A percentile compares a stretch with the other conserved stretches of the same genome.
Conservation (phyloP, 2,888 invertebrate genomes). For the Agelastica alni region DNA sequence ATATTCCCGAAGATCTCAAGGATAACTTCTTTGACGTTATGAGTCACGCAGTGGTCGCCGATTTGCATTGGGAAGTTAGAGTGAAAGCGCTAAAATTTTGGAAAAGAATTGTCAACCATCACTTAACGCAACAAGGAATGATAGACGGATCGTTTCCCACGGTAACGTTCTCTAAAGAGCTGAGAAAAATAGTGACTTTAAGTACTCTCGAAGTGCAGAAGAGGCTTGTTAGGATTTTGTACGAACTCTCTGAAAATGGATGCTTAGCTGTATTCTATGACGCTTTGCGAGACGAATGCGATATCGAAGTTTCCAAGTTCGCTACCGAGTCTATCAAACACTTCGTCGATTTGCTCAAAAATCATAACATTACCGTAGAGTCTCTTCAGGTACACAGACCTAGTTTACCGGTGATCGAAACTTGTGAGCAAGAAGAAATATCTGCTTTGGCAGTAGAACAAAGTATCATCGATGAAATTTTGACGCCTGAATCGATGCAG, state of each 20-base stretch:
- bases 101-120: slow-evolving; percentile 68
- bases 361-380: slow-evolving; percentile 59
- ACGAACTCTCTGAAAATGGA: slow-evolving; percentile 69
- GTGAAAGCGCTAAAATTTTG: slow-evolving; percentile 73
- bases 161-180: slow-evolving; percentile 78
- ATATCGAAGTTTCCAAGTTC: slow-evolving; percentile 70
- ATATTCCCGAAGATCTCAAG: slow-evolving; percentile 59
- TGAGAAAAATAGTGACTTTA: slow-evolving; percentile 75
- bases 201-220: slow-evolving; percentile 69
- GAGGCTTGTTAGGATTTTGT: slow-evolving; percentile 67
- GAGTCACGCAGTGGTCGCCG: slow-evolving; percentile 68
- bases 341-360: slow-evolving; percentile 61
- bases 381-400: slow-evolving; percentile 41
- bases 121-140: slow-evolving; percentile 79
- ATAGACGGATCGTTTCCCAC: slow-evolving; percentile 78
- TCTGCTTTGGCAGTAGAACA: neutral
- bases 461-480: neutral
- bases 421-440: neutral
- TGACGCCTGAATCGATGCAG: neutral
- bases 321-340: slow-evolving; percentile 63
- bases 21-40: slow-evolving; percentile 67
- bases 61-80: slow-evolving; percentile 85
- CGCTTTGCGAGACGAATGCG: slow-evolving; percentile 70
- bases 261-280: slow-evolving; percentile 72
- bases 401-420: neutral